These are phyloP conservation scores for Pyrochroa serraticornis DNA, from an alignment of 2,888 invertebrate genomes.

Conservation along the genomic window DNA sequence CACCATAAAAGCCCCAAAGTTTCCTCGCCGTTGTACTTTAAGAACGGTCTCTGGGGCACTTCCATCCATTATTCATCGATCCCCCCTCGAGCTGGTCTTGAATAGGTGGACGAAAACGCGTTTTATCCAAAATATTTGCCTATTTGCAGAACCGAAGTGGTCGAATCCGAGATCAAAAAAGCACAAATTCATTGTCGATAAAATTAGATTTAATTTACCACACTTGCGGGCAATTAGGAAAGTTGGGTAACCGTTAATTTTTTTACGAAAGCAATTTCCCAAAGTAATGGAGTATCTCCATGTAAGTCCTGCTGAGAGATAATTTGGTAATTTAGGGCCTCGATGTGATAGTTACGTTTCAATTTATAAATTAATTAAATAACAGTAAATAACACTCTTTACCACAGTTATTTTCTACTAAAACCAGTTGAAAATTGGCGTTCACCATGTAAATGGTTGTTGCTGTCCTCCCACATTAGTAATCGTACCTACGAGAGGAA, in stretches of 20 bases:
- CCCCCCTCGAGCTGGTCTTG: conserved; percentile 38
- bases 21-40: conserved; percentile 46
- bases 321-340: background rate
- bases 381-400: background rate
- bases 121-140: conserved; percentile 42
- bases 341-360: too few species aligned
- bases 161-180: background rate
- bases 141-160: conserved; percentile 34
- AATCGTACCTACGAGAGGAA: background rate
- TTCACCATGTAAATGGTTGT: too few species aligned
- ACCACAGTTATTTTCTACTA: background rate
- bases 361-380: background rate
- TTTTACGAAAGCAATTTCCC: background rate
- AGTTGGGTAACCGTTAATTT: background rate
- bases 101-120: conserved; percentile 37
- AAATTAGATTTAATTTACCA: background rate
- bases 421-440: too few species aligned
- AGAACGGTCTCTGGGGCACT: conserved; percentile 46
- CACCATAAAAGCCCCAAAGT: conserved; percentile 46
- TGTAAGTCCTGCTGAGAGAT: background rate
- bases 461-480: background rate
- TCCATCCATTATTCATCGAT: conserved; percentile 51
- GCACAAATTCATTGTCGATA: background rate
- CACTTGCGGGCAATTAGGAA: background rate
- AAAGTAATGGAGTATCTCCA: background rate